Conservation (phyloP, 2,888 invertebrate species). For the Dynastes tityus region DNA sequence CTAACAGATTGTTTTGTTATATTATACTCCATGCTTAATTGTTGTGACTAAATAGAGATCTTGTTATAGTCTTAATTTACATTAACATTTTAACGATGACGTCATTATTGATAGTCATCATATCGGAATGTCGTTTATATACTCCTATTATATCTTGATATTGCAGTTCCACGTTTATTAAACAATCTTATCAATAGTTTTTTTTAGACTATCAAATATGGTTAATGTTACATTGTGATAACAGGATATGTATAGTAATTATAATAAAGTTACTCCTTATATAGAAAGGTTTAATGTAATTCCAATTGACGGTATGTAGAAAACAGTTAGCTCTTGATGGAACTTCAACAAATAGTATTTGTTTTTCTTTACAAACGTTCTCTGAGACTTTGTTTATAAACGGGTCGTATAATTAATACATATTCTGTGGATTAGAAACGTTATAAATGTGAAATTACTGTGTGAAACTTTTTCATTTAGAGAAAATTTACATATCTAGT, state of each 20-base stretch:
- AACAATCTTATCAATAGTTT: conserved; percentile 10
- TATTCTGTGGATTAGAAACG: no score
- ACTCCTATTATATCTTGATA: conserved; percentile 28
- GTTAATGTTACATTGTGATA: neutral
- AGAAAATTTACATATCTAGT: no score
- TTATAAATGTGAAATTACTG: no score
- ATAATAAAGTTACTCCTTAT: neutral
- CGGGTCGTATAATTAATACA: neutral
- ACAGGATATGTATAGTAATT: neutral
- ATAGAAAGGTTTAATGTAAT: neutral
- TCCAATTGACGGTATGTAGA: no score
- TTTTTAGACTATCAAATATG: neutral
- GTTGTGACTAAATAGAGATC: conserved; percentile 30
- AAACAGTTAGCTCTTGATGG: conserved; percentile 1
- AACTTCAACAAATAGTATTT: neutral
- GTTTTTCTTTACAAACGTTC: neutral
- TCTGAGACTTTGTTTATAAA: neutral
- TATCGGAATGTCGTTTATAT: conserved; percentile 47
- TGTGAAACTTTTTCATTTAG: no score
- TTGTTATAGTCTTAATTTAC: conserved; percentile 38
- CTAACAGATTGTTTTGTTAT: conserved; percentile 22
- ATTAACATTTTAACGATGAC: conserved; percentile 40
- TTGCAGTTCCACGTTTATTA: neutral
- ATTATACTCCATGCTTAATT: conserved; percentile 14
- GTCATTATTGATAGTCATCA: conserved; percentile 46